Evolutionary conservation across 2,113 vertebrate genomes (phyloP), one percentile per base, ranked within the genome.

Genomic region (Calonectris borealis): DNA sequence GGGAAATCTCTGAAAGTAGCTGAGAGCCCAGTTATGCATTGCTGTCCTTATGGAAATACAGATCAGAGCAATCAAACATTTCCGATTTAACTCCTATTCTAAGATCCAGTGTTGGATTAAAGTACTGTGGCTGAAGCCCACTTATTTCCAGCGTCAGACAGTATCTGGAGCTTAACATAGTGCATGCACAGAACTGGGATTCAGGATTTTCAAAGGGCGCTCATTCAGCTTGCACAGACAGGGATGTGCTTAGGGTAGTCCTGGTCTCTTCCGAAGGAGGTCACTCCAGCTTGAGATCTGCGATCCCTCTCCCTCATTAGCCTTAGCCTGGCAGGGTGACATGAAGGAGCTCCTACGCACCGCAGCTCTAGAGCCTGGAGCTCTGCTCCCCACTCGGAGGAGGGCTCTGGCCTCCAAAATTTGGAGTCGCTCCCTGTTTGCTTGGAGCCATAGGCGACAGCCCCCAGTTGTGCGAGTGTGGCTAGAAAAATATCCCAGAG

Each of bases 311-410:
- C 17, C n/a, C 54, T 42, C 22, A 0, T 16, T 27, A 19, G 49
- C 31, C 6, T 7, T 0, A 1, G 17, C 48, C 9, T 3, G 29
- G 19, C 82, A 62, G 60, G 32, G 34, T 14, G 34, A 64, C 8
- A 32, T 1, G 7, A 48, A 61, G 73, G 38, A 78, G 68, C 40
- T 34, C n/a, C 32, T 31, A 1, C 0, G 0, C 36, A 25, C 25
- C 1, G 0, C 3, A 26, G 22, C n/a, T 60, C 55, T 14, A 16
- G 9, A 69, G 36, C 76, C 54, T 34, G 13, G 21, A 71, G 44
- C 60, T 66, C 84, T 29, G 65, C 65, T 91, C 51, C 52, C 14
- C 3, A 0, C 69, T 44, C 34, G 0, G 36, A 5, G 61, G 21
- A 38, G 9, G 16, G 26, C 49, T 82, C 60, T n/a, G 66, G 20